phyloP scores from a whole-genome alignment of 2,113 vertebrate genomes.

The Upupa epops region DNA sequence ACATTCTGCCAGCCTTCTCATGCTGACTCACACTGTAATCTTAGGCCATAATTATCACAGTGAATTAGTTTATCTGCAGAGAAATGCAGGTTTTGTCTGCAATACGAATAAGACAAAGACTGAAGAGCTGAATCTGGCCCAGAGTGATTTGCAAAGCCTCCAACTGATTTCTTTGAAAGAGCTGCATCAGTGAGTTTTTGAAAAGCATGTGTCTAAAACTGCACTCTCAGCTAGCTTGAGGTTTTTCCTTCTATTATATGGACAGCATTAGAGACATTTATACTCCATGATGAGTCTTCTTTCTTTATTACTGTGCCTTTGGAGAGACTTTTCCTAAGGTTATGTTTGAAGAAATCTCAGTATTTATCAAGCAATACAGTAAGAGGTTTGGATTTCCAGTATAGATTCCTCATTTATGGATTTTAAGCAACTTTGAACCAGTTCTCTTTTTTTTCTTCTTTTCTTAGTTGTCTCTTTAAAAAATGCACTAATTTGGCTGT shows the following conservation, averaged over 20 bases:
- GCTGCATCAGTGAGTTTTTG: not conserved
- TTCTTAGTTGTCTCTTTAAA: not conserved
- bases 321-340: not conserved
- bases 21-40: not conserved
- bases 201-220: slow-evolving; percentile 28
- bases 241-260: slow-evolving; percentile 11
- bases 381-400: not conserved
- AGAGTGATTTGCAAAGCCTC: slow-evolving; percentile 26
- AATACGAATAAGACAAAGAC: not conserved
- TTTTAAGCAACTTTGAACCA: not conserved
- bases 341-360: slow-evolving; percentile 14
- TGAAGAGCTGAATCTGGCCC: slow-evolving; percentile 18
- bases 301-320: slow-evolving; percentile 31
- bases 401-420: not conserved
- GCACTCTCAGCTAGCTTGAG: slow-evolving; percentile 17
- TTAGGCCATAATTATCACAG: slow-evolving; percentile 7
- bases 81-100: not conserved
- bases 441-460: not conserved
- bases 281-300: slow-evolving; percentile 43
- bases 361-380: not conserved
- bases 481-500: not conserved
- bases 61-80: slow-evolving; percentile 3
- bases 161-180: slow-evolving; percentile 42
- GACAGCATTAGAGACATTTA: slow-evolving; percentile 17
- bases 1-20: not conserved